Evolutionary conservation across 2,113 vertebrate species (phyloP), one percentile per base, ranked within the genome.

Genomic region (Clupea harengus): DNA sequence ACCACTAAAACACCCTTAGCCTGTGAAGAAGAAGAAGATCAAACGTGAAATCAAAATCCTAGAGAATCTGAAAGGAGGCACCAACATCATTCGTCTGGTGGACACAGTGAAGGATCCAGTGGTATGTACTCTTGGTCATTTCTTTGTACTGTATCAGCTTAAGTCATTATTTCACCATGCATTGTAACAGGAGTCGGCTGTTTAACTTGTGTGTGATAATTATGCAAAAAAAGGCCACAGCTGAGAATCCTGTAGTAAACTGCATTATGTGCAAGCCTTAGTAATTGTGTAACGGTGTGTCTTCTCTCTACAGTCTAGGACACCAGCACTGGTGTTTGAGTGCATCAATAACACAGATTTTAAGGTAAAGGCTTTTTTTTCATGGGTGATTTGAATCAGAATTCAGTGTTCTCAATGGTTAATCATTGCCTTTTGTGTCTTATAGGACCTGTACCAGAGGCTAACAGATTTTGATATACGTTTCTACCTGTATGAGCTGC

Each of bases 341-440:
- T 98, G 97, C 96, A 98, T 99, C 95, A 99, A 99, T 95, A 99
- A 99, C 95, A 99, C 98, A 95, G 97, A 99, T 94, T 99, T 99
- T 96, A 99, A 99, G 98, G 98, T 99, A 95, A 91, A 94, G 13
- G 28, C 28, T 78, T 78, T 28, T 78, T 28, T 78, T 39, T 39
- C 4, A 39, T 78, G 72, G 28, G 32, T 1, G 83, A n/a, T 47
- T 0, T 20, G 81, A 64, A 49, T 78, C 13, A 7, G 20, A 60
- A 60, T 39, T 78, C 28, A 6, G 28, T 78, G 72, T 78, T 4
- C 28, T 5, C 10, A 32, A 17, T 39, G 28, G 10, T 15, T 78
- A 78, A 17, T 78, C 11, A 39, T 78, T 78, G 28, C 72, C 13
- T 32, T 39, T 78, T 78, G 72, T 78, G 28, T 88, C 39, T 94